Conservation (phyloP, 2,113 vertebrate species). For the Notarius quadriscutis region DNA sequence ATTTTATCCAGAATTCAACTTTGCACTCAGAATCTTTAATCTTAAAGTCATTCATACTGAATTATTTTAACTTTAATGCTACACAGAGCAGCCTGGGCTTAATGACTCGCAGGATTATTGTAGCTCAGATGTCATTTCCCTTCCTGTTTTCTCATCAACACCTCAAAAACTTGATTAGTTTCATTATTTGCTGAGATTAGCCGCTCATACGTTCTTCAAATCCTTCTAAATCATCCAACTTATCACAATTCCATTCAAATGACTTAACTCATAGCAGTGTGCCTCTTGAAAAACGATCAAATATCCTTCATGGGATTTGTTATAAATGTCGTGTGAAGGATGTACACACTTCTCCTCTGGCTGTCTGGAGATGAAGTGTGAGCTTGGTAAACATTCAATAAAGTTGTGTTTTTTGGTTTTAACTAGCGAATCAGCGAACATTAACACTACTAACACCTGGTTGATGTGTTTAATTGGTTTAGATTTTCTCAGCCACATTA, state of each 20-base stretch:
- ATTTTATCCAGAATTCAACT: no score
- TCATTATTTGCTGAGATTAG: no score
- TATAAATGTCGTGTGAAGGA: neutral
- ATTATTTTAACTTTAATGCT: neutral
- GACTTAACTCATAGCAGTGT: neutral
- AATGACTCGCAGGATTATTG: no score
- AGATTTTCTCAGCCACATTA: no score
- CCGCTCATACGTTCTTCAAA: neutral
- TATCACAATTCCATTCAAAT: neutral
- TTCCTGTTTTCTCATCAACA: no score
- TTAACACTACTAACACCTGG: neutral
- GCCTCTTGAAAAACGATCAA: neutral
- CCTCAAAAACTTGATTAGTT: no score
- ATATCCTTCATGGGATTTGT: neutral
- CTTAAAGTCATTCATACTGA: no score
- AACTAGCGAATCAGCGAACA: neutral
- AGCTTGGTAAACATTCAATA: neutral
- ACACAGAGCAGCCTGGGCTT: neutral
- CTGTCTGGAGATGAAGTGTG: neutral
- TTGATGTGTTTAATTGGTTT: no score
- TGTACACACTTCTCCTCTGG: neutral
- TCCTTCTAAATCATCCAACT: neutral
- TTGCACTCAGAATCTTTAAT: no score
- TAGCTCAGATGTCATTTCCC: no score
- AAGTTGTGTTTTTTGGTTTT: neutral